Conservation (phyloP, 1,140 invertebrate species). For the Ephestia elutella region DNA sequence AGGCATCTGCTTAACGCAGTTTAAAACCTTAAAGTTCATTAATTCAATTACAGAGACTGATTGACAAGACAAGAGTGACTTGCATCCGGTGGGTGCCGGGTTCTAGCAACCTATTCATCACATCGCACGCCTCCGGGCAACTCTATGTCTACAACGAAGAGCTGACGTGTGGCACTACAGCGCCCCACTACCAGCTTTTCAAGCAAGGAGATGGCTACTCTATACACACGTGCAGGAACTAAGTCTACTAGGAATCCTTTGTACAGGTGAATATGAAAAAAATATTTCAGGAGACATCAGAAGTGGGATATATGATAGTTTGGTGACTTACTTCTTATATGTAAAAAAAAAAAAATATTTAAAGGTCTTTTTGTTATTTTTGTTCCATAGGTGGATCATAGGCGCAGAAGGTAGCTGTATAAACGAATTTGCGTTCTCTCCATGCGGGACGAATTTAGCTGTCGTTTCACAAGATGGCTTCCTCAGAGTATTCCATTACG, state of each 20-base stretch:
- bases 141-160: slow-evolving; percentile 99
- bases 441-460: slow-evolving; percentile 93
- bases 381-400: slow-evolving; percentile 80
- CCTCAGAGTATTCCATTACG: slow-evolving; percentile 96
- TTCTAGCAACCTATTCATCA: slow-evolving; percentile 93
- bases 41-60: slow-evolving; percentile 84
- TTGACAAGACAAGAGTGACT: slow-evolving; percentile 99
- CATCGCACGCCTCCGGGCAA: slow-evolving; percentile 96
- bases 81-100: slow-evolving; percentile 98
- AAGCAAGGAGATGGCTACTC: slow-evolving; percentile 96
- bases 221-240: slow-evolving; percentile 96
- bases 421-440: slow-evolving; percentile 98
- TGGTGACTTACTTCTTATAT: too few species aligned
- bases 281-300: too few species aligned
- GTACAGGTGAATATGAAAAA: slow-evolving; percentile 78
- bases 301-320: too few species aligned
- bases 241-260: slow-evolving; percentile 97
- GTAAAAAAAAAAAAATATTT: too few species aligned
- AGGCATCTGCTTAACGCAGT: too few species aligned
- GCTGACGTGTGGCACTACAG: slow-evolving; percentile 87
- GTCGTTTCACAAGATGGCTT: slow-evolving; percentile 97
- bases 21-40: too few species aligned
- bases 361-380: too few species aligned
- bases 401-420: slow-evolving; percentile 90
- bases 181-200: slow-evolving; percentile 94